Evolutionary conservation across 2,888 invertebrate genomes (phyloP).

Genomic region (Tineola bisselliella): DNA sequence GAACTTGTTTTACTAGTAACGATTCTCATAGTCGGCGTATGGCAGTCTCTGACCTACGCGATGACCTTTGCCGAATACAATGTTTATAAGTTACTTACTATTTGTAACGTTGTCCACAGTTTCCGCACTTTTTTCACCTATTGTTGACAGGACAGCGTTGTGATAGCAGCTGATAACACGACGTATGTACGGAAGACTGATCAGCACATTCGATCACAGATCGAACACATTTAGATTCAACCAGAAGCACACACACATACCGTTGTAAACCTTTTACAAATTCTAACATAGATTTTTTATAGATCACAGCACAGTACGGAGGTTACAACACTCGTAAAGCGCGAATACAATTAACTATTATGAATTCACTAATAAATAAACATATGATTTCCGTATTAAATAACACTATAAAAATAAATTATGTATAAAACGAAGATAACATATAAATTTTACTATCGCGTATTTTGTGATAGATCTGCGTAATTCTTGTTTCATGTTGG

Average conservation of each 20-base stretch:
- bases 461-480: constrained; percentile 56
- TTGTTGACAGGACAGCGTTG: constrained; percentile 50
- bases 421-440: constrained; percentile 56
- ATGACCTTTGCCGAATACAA: not conserved
- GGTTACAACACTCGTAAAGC: constrained; percentile 46
- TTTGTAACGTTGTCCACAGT: constrained; percentile 62
- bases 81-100: constrained; percentile 41
- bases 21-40: not conserved
- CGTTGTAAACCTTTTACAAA: constrained; percentile 1
- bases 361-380: constrained; percentile 62
- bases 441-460: constrained; percentile 63
- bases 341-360: constrained; percentile 57
- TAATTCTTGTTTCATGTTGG: constrained; percentile 63
- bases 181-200: constrained; percentile 38
- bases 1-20: constrained; percentile 1
- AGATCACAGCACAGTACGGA: constrained; percentile 38
- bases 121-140: constrained; percentile 54
- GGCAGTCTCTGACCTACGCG: not conserved
- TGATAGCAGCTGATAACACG: constrained; percentile 44
- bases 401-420: constrained; percentile 65
- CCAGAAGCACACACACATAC: constrained; percentile 3
- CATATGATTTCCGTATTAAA: constrained; percentile 47
- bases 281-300: constrained; percentile 11
- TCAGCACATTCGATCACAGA: constrained; percentile 37
- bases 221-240: constrained; percentile 28